Evolutionary conservation across 1,140 invertebrate genomes (phyloP).

Genomic region (Neodiprion pinetum): DNA sequence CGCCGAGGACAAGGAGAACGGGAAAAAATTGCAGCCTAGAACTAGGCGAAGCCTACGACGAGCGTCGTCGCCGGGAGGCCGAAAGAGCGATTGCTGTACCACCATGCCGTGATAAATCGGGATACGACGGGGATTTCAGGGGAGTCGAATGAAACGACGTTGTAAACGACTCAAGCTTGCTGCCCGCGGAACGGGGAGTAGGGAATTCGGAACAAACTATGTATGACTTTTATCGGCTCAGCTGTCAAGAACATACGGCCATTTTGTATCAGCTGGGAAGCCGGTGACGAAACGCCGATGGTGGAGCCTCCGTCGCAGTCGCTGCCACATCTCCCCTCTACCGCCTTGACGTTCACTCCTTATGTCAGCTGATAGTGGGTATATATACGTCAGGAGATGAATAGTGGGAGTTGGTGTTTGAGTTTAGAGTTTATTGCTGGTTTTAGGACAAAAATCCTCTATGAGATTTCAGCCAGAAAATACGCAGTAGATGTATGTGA

Average conservation of each 20-base stretch:
- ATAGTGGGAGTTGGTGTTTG: not conserved
- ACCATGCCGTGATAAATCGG: too few species aligned
- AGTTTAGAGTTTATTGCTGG: too few species aligned
- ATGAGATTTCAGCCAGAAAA: too few species aligned
- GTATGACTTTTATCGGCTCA: slow-evolving; percentile 3
- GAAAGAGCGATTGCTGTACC: not conserved
- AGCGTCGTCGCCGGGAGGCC: slow-evolving; percentile 22
- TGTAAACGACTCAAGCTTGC: not conserved
- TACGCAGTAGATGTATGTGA: too few species aligned
- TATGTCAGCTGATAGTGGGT: not conserved
- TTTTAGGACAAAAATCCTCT: too few species aligned
- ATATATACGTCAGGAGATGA: not conserved
- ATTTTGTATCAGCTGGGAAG: slow-evolving; percentile 17
- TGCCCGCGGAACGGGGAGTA: not conserved
- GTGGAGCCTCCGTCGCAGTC: slow-evolving; percentile 13
- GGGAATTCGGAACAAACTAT: not conserved
- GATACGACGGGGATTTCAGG: not conserved
- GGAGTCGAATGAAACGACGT: not conserved
- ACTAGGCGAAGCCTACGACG: slow-evolving; percentile 33
- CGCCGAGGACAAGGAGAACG: slow-evolving; percentile 43
- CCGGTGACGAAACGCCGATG: slow-evolving; percentile 13
- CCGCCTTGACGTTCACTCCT: not conserved
- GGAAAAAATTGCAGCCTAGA: slow-evolving; percentile 47
- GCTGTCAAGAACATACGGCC: slow-evolving; percentile 15
- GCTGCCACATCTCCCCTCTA: not conserved